phyloP scores from a whole-genome alignment of 2,797 vertebrate species.

The Hippopotamyrus pictus region DNA sequence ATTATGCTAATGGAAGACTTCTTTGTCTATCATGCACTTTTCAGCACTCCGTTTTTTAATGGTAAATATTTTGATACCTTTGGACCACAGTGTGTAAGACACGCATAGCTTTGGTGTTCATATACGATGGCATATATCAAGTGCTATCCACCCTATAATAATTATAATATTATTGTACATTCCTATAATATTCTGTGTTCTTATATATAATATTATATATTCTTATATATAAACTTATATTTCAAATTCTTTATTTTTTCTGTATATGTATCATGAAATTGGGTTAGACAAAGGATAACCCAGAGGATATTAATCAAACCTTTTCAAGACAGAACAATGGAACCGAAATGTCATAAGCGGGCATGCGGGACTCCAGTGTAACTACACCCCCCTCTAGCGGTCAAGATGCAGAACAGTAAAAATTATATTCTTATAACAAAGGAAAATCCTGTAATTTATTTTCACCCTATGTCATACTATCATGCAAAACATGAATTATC shows the following conservation, averaged over 20 bases:
- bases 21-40: neutral
- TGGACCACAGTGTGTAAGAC: neutral
- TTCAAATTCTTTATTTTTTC: neutral
- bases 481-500: neutral
- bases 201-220: neutral
- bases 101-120: neutral
- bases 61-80: neutral
- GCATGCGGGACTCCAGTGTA: neutral
- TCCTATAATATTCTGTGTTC: neutral
- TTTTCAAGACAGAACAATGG: neutral
- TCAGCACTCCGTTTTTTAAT: neutral
- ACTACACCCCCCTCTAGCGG: neutral
- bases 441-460: neutral
- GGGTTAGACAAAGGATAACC: neutral
- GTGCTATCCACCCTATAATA: neutral
- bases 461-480: neutral
- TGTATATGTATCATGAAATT: neutral
- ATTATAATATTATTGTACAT: neutral
- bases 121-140: neutral
- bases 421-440: neutral
- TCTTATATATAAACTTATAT: neutral
- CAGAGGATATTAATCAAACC: constrained; percentile 10
- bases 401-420: neutral
- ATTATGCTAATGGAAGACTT: neutral
- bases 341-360: neutral